These are phyloP conservation scores for Microcebus jonahi DNA, from an alignment of 2,113 vertebrate species.

Conservation along the genomic window DNA sequence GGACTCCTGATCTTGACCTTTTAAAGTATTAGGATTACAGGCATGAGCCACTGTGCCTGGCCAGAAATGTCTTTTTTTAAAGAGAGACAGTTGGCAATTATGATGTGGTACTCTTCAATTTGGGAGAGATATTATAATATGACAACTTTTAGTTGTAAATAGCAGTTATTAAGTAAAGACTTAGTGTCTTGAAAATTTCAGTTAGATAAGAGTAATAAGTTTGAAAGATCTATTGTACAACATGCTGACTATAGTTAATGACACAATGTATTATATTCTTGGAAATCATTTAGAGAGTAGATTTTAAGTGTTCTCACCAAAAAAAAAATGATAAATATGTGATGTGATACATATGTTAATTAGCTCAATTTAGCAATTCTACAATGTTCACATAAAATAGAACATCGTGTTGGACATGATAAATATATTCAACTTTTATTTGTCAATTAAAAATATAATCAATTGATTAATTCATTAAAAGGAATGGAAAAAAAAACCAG, in stretches of 20 bases:
- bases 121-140: background rate
- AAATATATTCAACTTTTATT: background rate
- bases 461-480: background rate
- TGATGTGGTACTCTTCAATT: background rate
- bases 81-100: background rate
- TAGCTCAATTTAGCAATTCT: background rate
- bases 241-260: background rate
- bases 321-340: background rate
- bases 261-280: background rate
- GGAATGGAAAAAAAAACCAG: background rate
- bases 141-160: background rate
- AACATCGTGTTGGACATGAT: background rate
- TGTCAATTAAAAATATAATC: background rate
- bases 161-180: background rate
- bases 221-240: background rate
- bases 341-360: background rate
- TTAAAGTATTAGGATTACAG: too few relatives aligned
- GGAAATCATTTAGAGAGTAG: background rate
- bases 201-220: background rate
- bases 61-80: background rate
- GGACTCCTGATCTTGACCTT: too few relatives aligned
- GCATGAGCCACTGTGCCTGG: too few relatives aligned
- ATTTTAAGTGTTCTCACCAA: background rate
- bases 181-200: background rate
- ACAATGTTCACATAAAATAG: background rate